Base-by-base conservation (phyloP, 2,113 vertebrate species). In the Chitala chitala region DNA sequence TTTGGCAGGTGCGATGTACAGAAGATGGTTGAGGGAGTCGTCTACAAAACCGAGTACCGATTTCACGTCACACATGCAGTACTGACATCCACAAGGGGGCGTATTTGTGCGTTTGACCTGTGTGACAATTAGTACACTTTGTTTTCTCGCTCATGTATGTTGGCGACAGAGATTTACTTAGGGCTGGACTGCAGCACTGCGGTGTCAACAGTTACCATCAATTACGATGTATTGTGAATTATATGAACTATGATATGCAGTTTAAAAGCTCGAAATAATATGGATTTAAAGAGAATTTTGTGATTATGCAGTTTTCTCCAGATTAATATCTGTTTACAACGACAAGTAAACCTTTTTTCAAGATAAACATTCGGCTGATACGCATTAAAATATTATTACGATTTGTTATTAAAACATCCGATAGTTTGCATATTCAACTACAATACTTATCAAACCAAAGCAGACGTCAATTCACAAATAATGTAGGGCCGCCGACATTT, bases 1-100 rank as follows among this genome's bases (percentile, higher is more conserved):
- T 86, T 86, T 87, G 84, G 82, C 83, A 82, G 84, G 81, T 84
- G 54, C 83, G 42, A 48, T 26, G 24, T 29, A 80, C 80, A 84
- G 66, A 82, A 80, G 81, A 84, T 72, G 85, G 83, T 48, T 64
- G 72, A 63, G 58, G 42, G 56, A 29, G 72, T 31, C 29, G 72
- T 63, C 29, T 69, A 5, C 50, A 31, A 26, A n/a, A 51, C 24
- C 66, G 24, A 29, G 66, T 9, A 50, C 46, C 13, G 66, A 69
- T 69, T 50, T 69, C 66, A 69, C 66, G 66, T 69, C 66, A 51
- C 66, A 42, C 66, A 24, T 46, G 26, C 46, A 5, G 48, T 29
- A 17, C 42, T 69, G 44, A 51, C 66, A 69, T 26, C 42, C 42
- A 69, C 66, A 50, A 69, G 66, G n/a, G 66, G 66, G 66, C 42